Conservation (phyloP, 2,888 invertebrate species). For the Synergus japonicus region DNA sequence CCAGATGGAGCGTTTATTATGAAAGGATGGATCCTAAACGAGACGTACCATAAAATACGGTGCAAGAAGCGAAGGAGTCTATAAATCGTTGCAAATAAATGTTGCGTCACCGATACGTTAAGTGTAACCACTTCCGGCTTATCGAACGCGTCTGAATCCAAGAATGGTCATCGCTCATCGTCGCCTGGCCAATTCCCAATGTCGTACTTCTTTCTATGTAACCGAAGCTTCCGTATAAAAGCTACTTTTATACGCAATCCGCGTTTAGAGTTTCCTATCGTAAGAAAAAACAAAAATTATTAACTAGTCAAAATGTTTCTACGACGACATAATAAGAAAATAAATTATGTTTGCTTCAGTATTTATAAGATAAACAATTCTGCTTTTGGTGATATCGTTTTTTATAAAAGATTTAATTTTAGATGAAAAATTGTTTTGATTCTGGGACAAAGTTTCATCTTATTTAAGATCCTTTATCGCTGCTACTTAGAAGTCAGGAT, state of each 20-base stretch:
- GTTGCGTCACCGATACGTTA: slow-evolving; percentile 57
- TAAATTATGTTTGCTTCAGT: too few relatives aligned
- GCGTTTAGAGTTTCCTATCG: slow-evolving; percentile 42
- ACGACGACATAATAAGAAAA: background rate
- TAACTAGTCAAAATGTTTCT: background rate
- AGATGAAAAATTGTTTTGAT: background rate
- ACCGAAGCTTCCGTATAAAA: slow-evolving; percentile 54
- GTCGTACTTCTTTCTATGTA: slow-evolving; percentile 54
- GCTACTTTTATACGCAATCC: slow-evolving; percentile 54
- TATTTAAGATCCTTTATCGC: too few relatives aligned
- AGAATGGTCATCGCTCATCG: slow-evolving; percentile 55
- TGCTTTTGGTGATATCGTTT: too few relatives aligned
- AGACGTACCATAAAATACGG: slow-evolving; percentile 38
- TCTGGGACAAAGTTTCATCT: background rate
- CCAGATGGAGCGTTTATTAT: slow-evolving; percentile 23
- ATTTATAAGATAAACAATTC: too few relatives aligned
- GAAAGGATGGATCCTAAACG: slow-evolving; percentile 39
- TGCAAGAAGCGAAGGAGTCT: slow-evolving; percentile 40
- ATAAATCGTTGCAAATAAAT: slow-evolving; percentile 55
- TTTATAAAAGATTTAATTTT: too few relatives aligned
- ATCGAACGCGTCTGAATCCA: slow-evolving; percentile 59
- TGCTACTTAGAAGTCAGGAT: too few relatives aligned
- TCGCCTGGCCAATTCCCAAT: slow-evolving; percentile 54
- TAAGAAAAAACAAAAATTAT: slow-evolving; percentile 37
- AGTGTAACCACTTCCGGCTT: slow-evolving; percentile 63